A percentile compares a stretch with the other conserved stretches of the same genome.
Conservation (phyloP, 2,888 invertebrate genomes). For the Zonitis immaculata region DNA sequence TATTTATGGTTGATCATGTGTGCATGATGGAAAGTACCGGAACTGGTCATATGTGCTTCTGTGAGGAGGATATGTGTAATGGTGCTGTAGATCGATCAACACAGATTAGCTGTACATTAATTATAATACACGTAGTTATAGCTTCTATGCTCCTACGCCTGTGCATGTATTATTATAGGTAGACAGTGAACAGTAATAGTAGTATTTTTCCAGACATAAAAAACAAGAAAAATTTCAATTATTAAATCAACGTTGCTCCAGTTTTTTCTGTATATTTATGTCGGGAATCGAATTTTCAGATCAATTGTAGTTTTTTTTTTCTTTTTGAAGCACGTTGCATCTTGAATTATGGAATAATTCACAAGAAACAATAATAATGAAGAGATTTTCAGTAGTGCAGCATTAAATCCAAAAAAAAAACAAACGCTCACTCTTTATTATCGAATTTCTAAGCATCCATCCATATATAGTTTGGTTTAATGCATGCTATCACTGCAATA, state of each 20-base stretch:
- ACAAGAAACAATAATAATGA: not conserved
- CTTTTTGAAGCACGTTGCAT: not conserved
- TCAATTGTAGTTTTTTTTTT: no score
- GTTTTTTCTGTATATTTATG: not conserved
- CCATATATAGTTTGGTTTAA: not conserved
- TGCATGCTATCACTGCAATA: not conserved
- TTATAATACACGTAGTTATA: constrained; percentile 33
- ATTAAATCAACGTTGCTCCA: constrained; percentile 13
- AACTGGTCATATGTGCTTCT: constrained; percentile 97
- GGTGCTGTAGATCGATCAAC: constrained; percentile 40
- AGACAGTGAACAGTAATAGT: constrained; percentile 24
- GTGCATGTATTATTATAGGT: constrained; percentile 37
- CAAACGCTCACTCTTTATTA: not conserved
- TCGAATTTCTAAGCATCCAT: not conserved
- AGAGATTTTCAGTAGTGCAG: not conserved
- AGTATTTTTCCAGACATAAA: not conserved
- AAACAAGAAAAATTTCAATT: no score
- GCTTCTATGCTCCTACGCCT: constrained; percentile 33
- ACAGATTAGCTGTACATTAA: constrained; percentile 37
- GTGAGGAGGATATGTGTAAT: constrained; percentile 96
- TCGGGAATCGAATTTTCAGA: no score
- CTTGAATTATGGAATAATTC: not conserved
- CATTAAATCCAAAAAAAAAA: not conserved
- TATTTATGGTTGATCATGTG: constrained; percentile 97
- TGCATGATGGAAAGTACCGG: constrained; percentile 99